phyloP scores from a whole-genome alignment of 2,797 vertebrate genomes.

The Malurus splendens region DNA sequence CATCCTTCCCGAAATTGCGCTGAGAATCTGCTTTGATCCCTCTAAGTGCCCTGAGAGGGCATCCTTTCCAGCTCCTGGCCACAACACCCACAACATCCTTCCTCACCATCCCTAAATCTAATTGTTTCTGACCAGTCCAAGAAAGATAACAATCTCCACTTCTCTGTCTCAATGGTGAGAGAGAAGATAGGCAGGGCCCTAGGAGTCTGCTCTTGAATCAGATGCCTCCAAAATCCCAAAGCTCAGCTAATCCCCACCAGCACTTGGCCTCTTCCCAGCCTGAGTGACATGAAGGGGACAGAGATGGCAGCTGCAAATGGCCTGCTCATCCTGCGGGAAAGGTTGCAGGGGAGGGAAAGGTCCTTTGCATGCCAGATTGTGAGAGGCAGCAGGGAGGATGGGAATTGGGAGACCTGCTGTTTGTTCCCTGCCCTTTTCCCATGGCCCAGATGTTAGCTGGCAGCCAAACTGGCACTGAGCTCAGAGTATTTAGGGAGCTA shows the following conservation, averaged over 20 bases:
- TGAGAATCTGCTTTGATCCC: background rate
- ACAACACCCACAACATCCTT: background rate
- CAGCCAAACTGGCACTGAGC: background rate
- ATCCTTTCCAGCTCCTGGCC: background rate
- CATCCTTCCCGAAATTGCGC: background rate
- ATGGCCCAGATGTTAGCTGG: conserved; percentile 4
- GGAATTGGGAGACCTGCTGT: background rate
- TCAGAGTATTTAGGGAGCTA: background rate
- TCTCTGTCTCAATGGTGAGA: fast-evolving
- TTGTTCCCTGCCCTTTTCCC: conserved; percentile 14
- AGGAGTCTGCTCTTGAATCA: background rate
- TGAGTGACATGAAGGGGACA: background rate
- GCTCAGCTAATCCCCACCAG: background rate
- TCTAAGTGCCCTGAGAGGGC: background rate
- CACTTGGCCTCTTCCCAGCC: background rate
- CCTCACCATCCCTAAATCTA: background rate
- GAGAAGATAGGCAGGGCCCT: background rate
- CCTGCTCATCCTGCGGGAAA: background rate
- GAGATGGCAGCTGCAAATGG: background rate
- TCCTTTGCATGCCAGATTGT: background rate
- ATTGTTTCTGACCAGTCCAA: background rate
- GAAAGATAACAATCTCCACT: fast-evolving
- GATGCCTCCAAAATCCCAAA: background rate
- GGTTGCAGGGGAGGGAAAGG: background rate
- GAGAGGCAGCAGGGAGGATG: background rate